Percentiles rank a stretch among this genome's conserved stretches.
Conservation (phyloP, 2,797 vertebrate species). For the Pseudopleuronectes americanus region DNA sequence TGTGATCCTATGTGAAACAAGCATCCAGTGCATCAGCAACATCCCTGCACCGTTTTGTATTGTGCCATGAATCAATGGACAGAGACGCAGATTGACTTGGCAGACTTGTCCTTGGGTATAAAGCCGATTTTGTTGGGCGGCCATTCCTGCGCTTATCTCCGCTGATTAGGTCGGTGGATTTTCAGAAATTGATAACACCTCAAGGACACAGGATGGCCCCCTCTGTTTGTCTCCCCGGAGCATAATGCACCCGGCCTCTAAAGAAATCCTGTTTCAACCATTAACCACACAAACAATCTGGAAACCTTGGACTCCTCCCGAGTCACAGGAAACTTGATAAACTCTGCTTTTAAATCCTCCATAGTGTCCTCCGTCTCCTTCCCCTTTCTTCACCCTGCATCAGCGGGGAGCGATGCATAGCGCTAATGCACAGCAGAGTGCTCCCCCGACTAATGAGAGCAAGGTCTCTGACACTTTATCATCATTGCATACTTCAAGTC, state of each 20-base stretch:
- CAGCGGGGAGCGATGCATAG: neutral
- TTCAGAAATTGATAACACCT: conserved; percentile 54
- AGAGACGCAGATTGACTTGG: conserved; percentile 21
- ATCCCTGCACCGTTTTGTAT: conserved; percentile 26
- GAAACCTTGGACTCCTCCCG: conserved; percentile 34
- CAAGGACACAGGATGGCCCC: conserved; percentile 58
- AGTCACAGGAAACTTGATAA: conserved; percentile 23
- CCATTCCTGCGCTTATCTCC: conserved; percentile 33
- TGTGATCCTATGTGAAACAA: conserved; percentile 49
- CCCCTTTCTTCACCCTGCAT: neutral
- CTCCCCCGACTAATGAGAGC: conserved; percentile 41
- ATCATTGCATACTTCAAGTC: conserved; percentile 15
- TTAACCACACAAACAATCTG: conserved; percentile 25
- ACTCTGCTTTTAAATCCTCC: conserved; percentile 34
- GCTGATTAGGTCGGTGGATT: conserved; percentile 60
- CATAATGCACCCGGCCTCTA: conserved; percentile 1
- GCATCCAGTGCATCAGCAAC: conserved; percentile 16
- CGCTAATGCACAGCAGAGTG: conserved; percentile 34
- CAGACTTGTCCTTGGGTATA: conserved; percentile 30
- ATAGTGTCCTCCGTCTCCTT: conserved; percentile 9
- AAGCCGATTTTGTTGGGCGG: conserved; percentile 39
- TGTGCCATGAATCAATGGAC: conserved; percentile 18
- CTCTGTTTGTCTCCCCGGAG: conserved; percentile 39
- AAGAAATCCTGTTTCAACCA: conserved; percentile 33
- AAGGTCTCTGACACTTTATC: conserved; percentile 30